phyloP scores from a whole-genome alignment of 2,113 vertebrate genomes.

The Oostethus manadensis region DNA sequence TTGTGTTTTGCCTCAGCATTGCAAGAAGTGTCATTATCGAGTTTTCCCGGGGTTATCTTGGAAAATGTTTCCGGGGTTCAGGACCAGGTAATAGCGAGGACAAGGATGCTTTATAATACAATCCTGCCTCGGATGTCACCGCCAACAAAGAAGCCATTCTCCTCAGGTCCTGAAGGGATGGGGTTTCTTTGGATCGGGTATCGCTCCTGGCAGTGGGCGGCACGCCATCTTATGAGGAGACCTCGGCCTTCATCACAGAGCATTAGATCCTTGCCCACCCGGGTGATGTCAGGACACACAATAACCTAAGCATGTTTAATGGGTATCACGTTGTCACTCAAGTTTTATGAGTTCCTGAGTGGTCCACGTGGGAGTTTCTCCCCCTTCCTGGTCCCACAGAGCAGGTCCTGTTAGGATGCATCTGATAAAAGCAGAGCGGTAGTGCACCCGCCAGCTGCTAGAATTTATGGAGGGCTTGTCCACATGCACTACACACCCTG shows the following conservation, averaged over 20 bases:
- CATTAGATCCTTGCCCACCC: not conserved
- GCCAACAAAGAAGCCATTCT: conserved; percentile 59
- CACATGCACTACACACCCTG: too few species aligned
- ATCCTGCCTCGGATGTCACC: conserved; percentile 44
- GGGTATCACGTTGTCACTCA: not conserved
- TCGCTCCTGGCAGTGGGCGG: conserved; percentile 40
- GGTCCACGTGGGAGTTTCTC: conserved; percentile 44
- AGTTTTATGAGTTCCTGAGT: conserved; percentile 6
- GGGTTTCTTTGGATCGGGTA: conserved; percentile 61
- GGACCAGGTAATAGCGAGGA: conserved; percentile 19
- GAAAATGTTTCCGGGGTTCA: conserved; percentile 4
- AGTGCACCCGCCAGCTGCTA: conserved; percentile 19
- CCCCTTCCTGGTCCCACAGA: conserved; percentile 45
- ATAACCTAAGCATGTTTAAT: too few species aligned
- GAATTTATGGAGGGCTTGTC: not conserved
- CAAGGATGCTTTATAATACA: conserved; percentile 39
- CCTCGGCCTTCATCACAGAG: not conserved
- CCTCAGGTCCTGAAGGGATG: conserved; percentile 41
- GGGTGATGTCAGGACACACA: not conserved
- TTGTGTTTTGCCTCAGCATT: not conserved
- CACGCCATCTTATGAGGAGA: conserved; percentile 10
- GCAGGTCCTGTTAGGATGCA: conserved; percentile 31
- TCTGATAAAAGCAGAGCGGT: conserved; percentile 46
- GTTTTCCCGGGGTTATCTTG: too few species aligned
- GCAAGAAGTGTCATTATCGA: not conserved